Conservation (phyloP, 2,113 vertebrate genomes). For the Myotis yumanensis region DNA sequence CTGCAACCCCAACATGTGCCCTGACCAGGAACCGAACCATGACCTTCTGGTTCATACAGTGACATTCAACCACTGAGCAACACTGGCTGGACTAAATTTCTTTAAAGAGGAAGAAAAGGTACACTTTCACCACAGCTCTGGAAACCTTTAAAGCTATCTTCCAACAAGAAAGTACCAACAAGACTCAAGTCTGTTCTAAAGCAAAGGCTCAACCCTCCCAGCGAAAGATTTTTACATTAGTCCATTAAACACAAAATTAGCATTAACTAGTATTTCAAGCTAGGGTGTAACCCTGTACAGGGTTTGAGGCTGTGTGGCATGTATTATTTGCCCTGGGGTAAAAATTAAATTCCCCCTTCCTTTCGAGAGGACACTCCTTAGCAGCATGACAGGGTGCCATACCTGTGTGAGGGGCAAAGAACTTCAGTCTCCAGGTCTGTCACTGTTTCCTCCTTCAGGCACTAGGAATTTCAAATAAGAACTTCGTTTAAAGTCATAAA, state of each 20-base stretch:
- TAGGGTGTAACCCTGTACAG: neutral
- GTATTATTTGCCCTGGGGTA: neutral
- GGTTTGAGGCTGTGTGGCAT: neutral
- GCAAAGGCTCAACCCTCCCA: neutral
- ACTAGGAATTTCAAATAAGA: conserved; percentile 79
- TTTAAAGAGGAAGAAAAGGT: neutral
- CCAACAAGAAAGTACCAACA: neutral
- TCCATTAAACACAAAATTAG: neutral
- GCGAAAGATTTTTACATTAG: neutral
- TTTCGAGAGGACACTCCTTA: neutral
- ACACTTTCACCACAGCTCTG: neutral
- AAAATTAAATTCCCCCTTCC: neutral
- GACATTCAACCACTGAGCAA: no score
- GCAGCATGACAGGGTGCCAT: conserved; percentile 33
- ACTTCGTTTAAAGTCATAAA: conserved; percentile 69
- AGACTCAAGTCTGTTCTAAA: neutral
- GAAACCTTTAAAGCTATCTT: neutral
- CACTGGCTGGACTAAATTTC: neutral
- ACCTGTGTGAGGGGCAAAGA: conserved; percentile 71
- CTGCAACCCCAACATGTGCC: no score
- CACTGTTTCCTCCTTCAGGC: conserved; percentile 66
- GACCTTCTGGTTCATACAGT: no score
- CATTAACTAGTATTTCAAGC: conserved; percentile 1
- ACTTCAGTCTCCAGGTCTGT: conserved; percentile 76
- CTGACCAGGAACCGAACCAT: no score